Conservation (phyloP, 1,140 invertebrate genomes). For the Drosophila sturtevanti region DNA sequence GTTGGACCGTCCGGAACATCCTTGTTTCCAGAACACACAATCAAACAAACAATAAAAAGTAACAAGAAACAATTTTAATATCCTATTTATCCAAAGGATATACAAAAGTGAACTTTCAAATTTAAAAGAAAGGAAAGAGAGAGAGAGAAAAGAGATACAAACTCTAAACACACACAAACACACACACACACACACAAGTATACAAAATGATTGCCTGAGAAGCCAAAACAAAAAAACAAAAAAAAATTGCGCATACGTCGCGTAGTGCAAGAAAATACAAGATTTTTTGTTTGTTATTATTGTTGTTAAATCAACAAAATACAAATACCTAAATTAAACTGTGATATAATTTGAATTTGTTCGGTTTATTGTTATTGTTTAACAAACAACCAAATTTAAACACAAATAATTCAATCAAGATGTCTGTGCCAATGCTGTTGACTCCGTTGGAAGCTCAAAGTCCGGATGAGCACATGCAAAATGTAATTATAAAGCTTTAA, state of each 20-base stretch:
- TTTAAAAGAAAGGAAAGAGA: neutral
- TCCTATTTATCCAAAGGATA: conserved; percentile 30
- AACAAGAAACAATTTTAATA: neutral
- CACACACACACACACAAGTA: conserved; percentile 23
- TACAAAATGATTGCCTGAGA: conserved; percentile 64
- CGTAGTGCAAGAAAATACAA: conserved; percentile 53
- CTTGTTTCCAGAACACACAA: conserved; percentile 21
- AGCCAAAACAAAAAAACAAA: conserved; percentile 2
- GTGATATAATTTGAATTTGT: conserved; percentile 63
- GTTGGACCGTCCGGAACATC: conserved; percentile 62
- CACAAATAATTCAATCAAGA: conserved; percentile 18
- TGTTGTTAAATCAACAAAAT: neutral
- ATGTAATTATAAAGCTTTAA: conserved; percentile 55
- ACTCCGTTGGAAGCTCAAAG: conserved; percentile 60
- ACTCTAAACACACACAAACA: no score
- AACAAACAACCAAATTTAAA: neutral
- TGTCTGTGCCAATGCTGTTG: conserved; percentile 69
- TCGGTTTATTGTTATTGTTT: conserved; percentile 28
- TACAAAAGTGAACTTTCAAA: conserved; percentile 13
- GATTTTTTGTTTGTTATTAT: neutral
- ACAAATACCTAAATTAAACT: conserved; percentile 44
- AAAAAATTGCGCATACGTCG: conserved; percentile 61
- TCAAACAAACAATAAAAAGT: neutral
- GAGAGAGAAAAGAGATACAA: no score
- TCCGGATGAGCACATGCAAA: conserved; percentile 68